Evolutionary conservation across 2,797 vertebrate genomes (phyloP).

Genomic region (Rhyacichthys aspro): DNA sequence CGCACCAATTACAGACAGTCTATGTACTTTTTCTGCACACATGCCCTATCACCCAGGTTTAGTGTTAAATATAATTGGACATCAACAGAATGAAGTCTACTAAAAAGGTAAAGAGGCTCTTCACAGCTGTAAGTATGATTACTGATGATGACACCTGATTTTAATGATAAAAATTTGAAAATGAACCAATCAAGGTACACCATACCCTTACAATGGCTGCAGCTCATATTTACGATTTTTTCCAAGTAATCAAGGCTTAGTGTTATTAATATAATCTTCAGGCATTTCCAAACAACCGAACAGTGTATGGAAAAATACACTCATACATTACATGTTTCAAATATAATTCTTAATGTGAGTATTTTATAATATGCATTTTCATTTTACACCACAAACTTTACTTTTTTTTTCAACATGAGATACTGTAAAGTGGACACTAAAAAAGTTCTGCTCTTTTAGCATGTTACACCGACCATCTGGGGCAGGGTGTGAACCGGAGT

Average conservation of each 20-base stretch:
- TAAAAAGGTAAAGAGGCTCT: slow-evolving; percentile 10
- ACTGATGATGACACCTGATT: slow-evolving; percentile 8
- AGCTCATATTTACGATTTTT: too few species aligned
- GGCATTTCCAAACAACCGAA: too few species aligned
- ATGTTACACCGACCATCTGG: neutral
- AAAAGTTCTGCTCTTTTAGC: neutral
- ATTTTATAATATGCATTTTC: too few species aligned
- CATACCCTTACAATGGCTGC: too few species aligned
- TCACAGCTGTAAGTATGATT: neutral
- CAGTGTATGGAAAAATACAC: too few species aligned
- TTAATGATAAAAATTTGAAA: neutral
- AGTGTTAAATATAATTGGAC: slow-evolving; percentile 8
- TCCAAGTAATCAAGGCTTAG: too few species aligned
- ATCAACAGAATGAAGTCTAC: neutral
- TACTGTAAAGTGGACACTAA: too few species aligned
- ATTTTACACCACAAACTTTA: too few species aligned
- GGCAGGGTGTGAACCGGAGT: neutral
- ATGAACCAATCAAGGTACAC: slow-evolving; percentile 1
- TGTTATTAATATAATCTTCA: too few species aligned
- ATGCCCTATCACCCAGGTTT: slow-evolving; percentile 11
- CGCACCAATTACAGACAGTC: slow-evolving; percentile 46
- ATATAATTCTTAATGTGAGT: too few species aligned
- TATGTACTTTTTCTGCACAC: slow-evolving; percentile 19
- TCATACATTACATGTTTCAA: too few species aligned
- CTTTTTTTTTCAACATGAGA: too few species aligned